These are phyloP conservation scores for Rallus crepitans DNA, from an alignment of 2,797 vertebrate species.

Conservation along the genomic window DNA sequence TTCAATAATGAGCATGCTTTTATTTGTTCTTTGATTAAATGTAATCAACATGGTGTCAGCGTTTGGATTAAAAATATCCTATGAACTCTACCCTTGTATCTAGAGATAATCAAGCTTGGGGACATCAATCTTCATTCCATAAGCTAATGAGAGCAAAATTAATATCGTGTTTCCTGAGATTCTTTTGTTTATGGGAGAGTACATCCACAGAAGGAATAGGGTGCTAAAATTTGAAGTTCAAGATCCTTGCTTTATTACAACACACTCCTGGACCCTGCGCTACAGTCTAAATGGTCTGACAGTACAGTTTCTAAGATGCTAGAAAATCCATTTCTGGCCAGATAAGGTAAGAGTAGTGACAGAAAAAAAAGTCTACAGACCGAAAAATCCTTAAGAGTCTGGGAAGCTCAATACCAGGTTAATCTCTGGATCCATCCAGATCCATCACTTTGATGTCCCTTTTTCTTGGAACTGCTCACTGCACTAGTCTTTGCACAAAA, in stretches of 20 bases:
- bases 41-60: not conserved
- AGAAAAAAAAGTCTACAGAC: not conserved
- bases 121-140: not conserved
- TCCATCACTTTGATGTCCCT: not conserved
- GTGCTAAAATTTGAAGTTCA: not conserved
- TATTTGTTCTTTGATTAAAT: constrained; percentile 29
- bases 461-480: not conserved
- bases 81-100: not conserved
- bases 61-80: constrained; percentile 1
- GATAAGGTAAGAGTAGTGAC: not conserved
- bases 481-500: not conserved
- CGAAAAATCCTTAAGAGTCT: not conserved
- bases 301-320: not conserved
- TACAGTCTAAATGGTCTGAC: not conserved
- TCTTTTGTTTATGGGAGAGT: not conserved
- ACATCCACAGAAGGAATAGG: not conserved
- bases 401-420: not conserved
- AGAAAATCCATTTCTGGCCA: not conserved
- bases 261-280: not conserved
- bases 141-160: not conserved
- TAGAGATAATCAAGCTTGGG: not conserved
- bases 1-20: not conserved
- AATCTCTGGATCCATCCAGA: not conserved
- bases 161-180: not conserved
- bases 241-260: not conserved